A percentile compares a stretch with the other conserved stretches of the same genome.
phyloP scores from a whole-genome alignment of 2,888 invertebrate genomes.

The Hirtodrosophila alboralis region DNA sequence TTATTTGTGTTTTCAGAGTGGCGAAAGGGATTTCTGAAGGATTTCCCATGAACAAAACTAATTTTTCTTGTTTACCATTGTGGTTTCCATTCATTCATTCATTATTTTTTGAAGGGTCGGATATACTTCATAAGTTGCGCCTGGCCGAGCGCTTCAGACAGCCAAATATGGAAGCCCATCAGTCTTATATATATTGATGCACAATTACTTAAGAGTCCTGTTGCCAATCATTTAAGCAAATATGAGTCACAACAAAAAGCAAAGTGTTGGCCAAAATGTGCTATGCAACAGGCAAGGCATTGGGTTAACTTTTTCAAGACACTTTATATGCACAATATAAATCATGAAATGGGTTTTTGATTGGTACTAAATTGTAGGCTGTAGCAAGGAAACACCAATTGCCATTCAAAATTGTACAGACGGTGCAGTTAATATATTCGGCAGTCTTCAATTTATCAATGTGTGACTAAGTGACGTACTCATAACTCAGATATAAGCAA shows the following conservation, averaged over 20 bases:
- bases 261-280: slow-evolving; percentile 1
- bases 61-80: slow-evolving; percentile 44
- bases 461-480: slow-evolving; percentile 14
- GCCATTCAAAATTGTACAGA: slow-evolving; percentile 1
- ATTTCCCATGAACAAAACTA: slow-evolving; percentile 30
- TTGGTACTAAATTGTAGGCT: slow-evolving; percentile 22
- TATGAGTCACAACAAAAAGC: slow-evolving; percentile 9
- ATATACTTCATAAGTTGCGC: slow-evolving; percentile 46
- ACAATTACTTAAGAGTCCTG: slow-evolving; percentile 34
- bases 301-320: slow-evolving; percentile 5
- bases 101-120: slow-evolving; percentile 46
- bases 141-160: too few species aligned
- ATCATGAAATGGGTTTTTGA: slow-evolving; percentile 49
- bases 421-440: not conserved
- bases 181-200: slow-evolving; percentile 23
- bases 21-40: slow-evolving; percentile 29
- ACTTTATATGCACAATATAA: slow-evolving; percentile 44
- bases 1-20: not conserved
- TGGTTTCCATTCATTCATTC: slow-evolving; percentile 31
- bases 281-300: slow-evolving; percentile 34
- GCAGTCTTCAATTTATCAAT: slow-evolving; percentile 6
- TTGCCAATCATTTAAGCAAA: slow-evolving; percentile 50
- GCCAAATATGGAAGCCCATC: not conserved
- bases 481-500: slow-evolving; percentile 24
- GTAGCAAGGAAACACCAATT: not conserved